Conservation (phyloP, 2,888 invertebrate species). For the Anthoptus insignis region DNA sequence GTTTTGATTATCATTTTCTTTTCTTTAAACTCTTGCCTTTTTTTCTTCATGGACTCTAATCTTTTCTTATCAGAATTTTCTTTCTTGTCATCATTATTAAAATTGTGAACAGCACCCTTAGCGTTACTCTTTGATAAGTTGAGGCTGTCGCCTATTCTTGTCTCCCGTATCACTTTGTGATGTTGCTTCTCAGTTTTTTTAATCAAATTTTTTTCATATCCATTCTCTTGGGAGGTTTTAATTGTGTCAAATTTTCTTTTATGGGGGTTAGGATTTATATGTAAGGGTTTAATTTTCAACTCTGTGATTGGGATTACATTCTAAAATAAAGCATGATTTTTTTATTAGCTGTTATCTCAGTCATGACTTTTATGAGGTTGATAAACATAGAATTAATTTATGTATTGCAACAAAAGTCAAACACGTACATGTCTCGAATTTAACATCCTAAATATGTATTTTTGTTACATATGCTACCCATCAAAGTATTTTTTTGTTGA, state of each 20-base stretch:
- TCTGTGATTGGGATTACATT: not conserved
- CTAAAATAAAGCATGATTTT: conserved; percentile 6
- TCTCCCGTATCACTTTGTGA: not conserved
- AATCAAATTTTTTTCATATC: conserved; percentile 39
- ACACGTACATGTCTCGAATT: no score
- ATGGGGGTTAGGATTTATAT: conserved; percentile 65
- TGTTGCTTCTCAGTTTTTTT: conserved; percentile 39
- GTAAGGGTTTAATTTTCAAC: conserved; percentile 30
- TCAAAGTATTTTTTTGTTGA: no score
- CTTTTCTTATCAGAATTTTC: conserved; percentile 79
- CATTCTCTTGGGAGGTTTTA: conserved; percentile 48
- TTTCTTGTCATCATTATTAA: conserved; percentile 43
- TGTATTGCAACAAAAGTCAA: no score
- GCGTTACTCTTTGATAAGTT: not conserved
- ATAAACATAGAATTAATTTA: no score
- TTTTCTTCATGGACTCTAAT: conserved; percentile 88
- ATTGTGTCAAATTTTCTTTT: conserved; percentile 70
- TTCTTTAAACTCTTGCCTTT: conserved; percentile 88
- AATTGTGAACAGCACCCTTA: conserved; percentile 18
- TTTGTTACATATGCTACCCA: no score
- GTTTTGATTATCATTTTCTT: conserved; percentile 89
- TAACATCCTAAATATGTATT: no score
- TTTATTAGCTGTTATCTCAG: no score
- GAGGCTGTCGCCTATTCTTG: conserved; percentile 9
- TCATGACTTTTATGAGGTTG: no score